A percentile compares a stretch with the other conserved stretches of the same genome.
These are phyloP conservation scores for Netelia inedita DNA, from an alignment of 2,888 invertebrate species.

Conservation along the genomic window DNA sequence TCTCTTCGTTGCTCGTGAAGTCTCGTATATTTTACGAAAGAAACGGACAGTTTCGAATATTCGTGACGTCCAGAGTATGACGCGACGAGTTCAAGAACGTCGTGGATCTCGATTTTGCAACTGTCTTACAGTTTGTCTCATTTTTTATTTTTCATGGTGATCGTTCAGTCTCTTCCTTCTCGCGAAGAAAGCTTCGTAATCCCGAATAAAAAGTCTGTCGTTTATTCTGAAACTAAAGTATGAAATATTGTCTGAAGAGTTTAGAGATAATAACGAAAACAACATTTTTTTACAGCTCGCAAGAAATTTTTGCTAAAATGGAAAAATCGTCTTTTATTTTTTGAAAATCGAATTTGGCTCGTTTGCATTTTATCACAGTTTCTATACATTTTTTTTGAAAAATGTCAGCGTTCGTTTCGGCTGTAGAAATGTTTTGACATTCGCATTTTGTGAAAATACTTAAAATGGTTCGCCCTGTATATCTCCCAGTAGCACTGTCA, in stretches of 20 bases:
- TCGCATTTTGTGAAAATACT: not conserved
- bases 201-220: no score
- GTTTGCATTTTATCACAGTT: no score
- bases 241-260: no score
- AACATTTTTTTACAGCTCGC: no score
- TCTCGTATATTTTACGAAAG: constrained; percentile 12
- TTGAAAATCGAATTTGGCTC: no score
- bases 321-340: no score
- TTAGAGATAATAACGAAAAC: no score
- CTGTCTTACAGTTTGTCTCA: not conserved
- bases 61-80: not conserved
- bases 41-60: constrained; percentile 4
- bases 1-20: not conserved
- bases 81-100: constrained; percentile 13
- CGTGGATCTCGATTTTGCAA: not conserved
- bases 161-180: not conserved
- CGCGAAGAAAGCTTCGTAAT: no score
- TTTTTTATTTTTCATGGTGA: not conserved
- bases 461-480: not conserved
- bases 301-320: no score
- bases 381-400: no score
- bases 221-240: no score
- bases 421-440: not conserved
- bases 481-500: constrained; percentile 40
- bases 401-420: no score